Conservation (phyloP, 2,113 vertebrate species). For the Eidolon helvum region DNA sequence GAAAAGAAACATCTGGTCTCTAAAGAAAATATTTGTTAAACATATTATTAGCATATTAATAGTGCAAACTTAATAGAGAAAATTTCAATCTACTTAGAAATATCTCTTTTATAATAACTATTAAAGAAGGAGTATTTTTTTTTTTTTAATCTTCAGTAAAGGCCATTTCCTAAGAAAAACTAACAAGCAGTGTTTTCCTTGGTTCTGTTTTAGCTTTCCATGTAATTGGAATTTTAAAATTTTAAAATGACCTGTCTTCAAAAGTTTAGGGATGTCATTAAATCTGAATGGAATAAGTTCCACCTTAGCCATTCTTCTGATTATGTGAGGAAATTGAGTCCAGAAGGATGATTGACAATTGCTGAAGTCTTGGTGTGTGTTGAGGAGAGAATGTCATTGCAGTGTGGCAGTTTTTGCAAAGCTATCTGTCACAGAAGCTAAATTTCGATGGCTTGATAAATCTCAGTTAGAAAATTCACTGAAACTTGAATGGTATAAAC, state of each 20-base stretch:
- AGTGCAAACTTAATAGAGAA: neutral
- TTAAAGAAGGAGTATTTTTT: neutral
- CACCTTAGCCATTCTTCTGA: neutral
- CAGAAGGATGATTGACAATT: neutral
- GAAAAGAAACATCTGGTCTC: neutral
- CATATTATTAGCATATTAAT: neutral
- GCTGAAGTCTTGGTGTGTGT: neutral
- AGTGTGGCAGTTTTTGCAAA: neutral
- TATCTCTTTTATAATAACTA: neutral
- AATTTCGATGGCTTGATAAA: slow-evolving; percentile 20
- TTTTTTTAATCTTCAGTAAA: neutral
- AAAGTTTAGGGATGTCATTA: neutral
- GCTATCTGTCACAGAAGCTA: neutral
- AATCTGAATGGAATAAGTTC: neutral
- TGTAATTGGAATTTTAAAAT: neutral
- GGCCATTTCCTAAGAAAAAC: neutral
- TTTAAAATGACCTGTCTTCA: neutral
- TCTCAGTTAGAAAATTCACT: neutral
- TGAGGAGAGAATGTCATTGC: neutral
- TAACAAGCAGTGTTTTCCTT: neutral
- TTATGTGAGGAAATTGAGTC: neutral
- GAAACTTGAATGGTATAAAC: neutral
- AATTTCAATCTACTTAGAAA: neutral
- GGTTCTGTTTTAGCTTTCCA: neutral
- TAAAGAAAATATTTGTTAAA: neutral